phyloP scores from a whole-genome alignment of 2,888 invertebrate genomes.

The Drosophila barbarae region DNA sequence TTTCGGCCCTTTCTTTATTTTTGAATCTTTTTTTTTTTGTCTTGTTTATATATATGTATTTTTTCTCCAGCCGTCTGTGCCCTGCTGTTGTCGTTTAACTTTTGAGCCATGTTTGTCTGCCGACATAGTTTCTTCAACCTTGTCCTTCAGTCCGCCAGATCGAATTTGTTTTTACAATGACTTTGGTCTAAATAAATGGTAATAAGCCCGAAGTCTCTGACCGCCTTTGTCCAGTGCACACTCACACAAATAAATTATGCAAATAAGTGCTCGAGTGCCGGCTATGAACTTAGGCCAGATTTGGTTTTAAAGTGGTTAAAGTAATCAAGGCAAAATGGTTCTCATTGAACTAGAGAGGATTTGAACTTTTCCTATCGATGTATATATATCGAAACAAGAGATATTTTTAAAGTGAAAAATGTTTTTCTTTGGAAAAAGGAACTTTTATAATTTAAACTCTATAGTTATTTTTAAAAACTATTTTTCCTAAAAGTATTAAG shows the following conservation, averaged over 20 bases:
- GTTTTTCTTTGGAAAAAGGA: not conserved
- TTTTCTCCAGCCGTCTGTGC: constrained; percentile 22
- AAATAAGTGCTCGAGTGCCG: constrained; percentile 52
- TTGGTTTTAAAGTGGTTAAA: constrained; percentile 22
- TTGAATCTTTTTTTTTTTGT: not conserved
- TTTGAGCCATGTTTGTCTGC: constrained; percentile 46
- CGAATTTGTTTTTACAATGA: constrained; percentile 60
- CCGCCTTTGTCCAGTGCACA: constrained; percentile 45
- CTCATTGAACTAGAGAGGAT: not conserved
- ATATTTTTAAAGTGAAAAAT: not conserved
- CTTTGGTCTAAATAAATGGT: constrained; percentile 63
- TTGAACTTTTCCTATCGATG: not conserved
- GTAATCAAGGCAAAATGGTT: constrained; percentile 6
- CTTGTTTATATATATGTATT: not conserved
- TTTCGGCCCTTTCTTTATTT: constrained; percentile 29
- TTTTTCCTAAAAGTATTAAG: too few relatives aligned
- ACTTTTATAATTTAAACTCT: too few relatives aligned
- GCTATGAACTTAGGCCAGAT: constrained; percentile 15
- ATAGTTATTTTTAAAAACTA: not conserved
- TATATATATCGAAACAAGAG: not conserved
- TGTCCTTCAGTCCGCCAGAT: constrained; percentile 44
- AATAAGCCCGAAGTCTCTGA: constrained; percentile 70
- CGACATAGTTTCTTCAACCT: constrained; percentile 38
- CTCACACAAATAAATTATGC: constrained; percentile 66
- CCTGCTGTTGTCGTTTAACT: constrained; percentile 49